Evolutionary conservation across 2,888 invertebrate genomes (phyloP), one percentile per base, ranked within the genome.

Genomic region (Tetropium fuscum): DNA sequence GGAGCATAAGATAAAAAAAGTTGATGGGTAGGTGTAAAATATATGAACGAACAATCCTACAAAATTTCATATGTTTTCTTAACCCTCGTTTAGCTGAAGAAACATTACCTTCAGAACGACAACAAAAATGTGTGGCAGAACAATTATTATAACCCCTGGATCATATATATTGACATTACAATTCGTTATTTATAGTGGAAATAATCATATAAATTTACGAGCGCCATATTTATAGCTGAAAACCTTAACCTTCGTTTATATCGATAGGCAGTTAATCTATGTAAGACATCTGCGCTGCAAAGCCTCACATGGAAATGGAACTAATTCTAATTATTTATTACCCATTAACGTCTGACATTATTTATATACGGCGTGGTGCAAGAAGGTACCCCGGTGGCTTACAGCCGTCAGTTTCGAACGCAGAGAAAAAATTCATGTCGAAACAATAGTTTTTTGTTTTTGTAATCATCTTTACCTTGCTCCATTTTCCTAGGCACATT

Each of bases 201-300:
- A 70, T 70, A 70, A 67, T 66, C 67, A 60, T 69, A 69, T 60
- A 69, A 63, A 63, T 69, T 70, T 69, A 70, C 60, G 66, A 63
- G 13, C 38, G 44, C 49, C 48, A 54, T 61, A 61, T 61, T 44
- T 58, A 56, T 53, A 51, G 45, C 20, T 58, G 64, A 69, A 69
- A 68, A 66, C 66, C 65, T 66, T 63, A 71, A 71, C 71, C 73
- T 71, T 69, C 70, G 61, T 61, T 62, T 68, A 69, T 70, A 72
- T 72, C 66, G 68, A 70, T 68, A 65, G 64, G 45, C 64, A 60
- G 68, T 71, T 73, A 73, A 73, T 74, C 70, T 71, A 74, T 74
- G 70, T 72, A 72, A 74, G 70, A 72, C 71, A 72, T 74, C 74
- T 69, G 68, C 64, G 69, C 64, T 72, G 68, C 71, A 70, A 66